A percentile compares a stretch with the other conserved stretches of the same genome.
Evolutionary conservation across 2,113 vertebrate species (phyloP).

Genomic region (Scophthalmus maximus): DNA sequence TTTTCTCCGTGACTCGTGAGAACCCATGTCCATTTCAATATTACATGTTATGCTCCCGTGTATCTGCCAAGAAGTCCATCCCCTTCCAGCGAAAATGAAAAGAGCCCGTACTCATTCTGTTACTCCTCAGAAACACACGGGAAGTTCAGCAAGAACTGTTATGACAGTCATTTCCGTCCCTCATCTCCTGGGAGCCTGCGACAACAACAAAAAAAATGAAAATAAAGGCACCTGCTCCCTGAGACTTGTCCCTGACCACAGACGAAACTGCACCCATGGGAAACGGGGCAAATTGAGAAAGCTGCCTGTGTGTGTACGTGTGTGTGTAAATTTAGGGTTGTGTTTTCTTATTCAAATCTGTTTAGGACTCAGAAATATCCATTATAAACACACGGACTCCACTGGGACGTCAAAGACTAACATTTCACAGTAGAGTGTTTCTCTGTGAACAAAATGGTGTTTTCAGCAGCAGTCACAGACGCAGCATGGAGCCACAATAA

Average conservation of each 20-base stretch:
- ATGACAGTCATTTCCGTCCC: conserved; percentile 5
- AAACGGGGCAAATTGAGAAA: conserved; percentile 36
- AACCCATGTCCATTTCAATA: background rate
- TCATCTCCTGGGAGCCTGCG: conserved; percentile 37
- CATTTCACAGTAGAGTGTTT: conserved; percentile 55
- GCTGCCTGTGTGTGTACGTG: no score
- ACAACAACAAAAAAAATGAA: no score
- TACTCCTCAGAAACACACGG: background rate
- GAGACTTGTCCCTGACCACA: background rate
- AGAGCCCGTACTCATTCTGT: conserved; percentile 3
- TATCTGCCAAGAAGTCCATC: background rate
- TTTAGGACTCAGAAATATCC: conserved; percentile 65
- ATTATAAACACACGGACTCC: conserved; percentile 72
- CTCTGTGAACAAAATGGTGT: conserved; percentile 56
- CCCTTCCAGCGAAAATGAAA: background rate
- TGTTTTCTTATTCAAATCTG: conserved; percentile 35
- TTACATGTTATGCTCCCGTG: no score
- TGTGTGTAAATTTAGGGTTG: conserved; percentile 20
- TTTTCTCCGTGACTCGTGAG: no score
- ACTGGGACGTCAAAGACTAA: conserved; percentile 52
- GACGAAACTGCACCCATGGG: background rate
- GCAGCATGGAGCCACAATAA: conserved; percentile 52
- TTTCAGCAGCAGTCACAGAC: conserved; percentile 50
- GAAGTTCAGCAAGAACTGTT: conserved; percentile 16
- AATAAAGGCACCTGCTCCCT: conserved; percentile 17